These are phyloP conservation scores for Anthophora plumipes DNA, from an alignment of 2,888 invertebrate genomes.

Conservation along the genomic window DNA sequence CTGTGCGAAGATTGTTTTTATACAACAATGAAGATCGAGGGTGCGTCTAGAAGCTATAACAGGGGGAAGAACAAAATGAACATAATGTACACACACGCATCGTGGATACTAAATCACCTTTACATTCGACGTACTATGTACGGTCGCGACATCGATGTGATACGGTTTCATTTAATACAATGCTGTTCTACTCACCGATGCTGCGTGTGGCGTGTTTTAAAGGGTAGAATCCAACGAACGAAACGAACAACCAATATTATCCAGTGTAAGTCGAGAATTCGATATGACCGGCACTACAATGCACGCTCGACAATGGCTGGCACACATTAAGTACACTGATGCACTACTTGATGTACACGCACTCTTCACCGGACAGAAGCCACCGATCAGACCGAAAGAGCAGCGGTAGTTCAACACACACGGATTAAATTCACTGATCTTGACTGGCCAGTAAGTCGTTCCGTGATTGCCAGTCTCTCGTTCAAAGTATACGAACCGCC, in stretches of 20 bases:
- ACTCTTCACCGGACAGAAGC: conserved; percentile 58
- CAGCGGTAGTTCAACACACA: conserved; percentile 62
- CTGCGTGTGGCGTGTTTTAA: background rate
- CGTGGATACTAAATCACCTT: background rate
- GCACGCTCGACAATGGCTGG: conserved; percentile 74
- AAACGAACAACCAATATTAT: conserved; percentile 55
- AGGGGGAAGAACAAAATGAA: conserved; percentile 5
- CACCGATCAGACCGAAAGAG: conserved; percentile 45
- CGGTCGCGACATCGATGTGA: conserved; percentile 6
- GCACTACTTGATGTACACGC: conserved; percentile 69
- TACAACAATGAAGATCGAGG: conserved; percentile 18
- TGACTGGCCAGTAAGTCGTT: conserved; percentile 34
- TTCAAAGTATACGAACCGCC: conserved; percentile 31
- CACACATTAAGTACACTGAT: conserved; percentile 72
- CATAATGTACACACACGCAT: conserved; percentile 12
- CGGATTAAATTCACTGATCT: conserved; percentile 47
- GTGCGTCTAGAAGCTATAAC: conserved; percentile 46
- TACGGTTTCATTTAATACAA: conserved; percentile 20
- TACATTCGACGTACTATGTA: background rate
- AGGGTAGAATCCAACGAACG: conserved; percentile 61
- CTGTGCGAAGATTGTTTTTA: conserved; percentile 24
- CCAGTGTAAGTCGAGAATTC: conserved; percentile 50
- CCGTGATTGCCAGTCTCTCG: conserved; percentile 20
- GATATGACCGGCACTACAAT: conserved; percentile 64
- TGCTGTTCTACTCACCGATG: conserved; percentile 47